phyloP scores from a whole-genome alignment of 2,797 vertebrate genomes.

The Avahi laniger region DNA sequence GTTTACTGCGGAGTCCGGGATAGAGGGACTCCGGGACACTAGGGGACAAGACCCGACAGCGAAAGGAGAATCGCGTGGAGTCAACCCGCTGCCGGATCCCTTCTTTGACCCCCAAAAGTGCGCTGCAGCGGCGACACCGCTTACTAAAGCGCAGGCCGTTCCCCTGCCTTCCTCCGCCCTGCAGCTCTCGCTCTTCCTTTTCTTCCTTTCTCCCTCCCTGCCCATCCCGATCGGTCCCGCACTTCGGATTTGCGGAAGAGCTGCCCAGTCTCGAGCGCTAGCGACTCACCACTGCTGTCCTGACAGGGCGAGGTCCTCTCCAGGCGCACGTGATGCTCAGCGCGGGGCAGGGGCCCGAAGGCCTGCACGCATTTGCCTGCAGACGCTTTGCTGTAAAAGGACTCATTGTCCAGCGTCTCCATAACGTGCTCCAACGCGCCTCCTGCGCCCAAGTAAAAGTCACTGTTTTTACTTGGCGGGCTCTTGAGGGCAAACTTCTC shows the following conservation, averaged over 20 bases:
- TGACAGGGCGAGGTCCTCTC: slow-evolving; percentile 92
- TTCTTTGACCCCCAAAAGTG: neutral
- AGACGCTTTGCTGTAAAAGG: slow-evolving; percentile 93
- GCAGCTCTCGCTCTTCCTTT: neutral
- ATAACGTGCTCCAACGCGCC: slow-evolving; percentile 94
- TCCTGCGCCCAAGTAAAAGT: slow-evolving; percentile 94
- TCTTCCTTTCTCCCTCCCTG: neutral
- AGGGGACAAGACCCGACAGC: rapidly evolving
- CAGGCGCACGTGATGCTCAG: slow-evolving; percentile 89
- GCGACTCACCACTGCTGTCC: slow-evolving; percentile 89
- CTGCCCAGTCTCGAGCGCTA: rapidly evolving
- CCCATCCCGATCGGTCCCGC: neutral
- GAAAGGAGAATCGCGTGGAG: neutral
- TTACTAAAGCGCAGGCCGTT: rapidly evolving
- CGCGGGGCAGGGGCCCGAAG: slow-evolving; percentile 90
- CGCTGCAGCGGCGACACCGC: rapidly evolving
- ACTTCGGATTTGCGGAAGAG: neutral
- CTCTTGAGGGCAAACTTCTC: slow-evolving; percentile 96
- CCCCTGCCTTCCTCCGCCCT: neutral
- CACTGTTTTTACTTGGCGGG: slow-evolving; percentile 90
- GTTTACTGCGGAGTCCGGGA: neutral
- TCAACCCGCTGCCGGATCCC: rapidly evolving
- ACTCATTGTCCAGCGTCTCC: slow-evolving; percentile 95
- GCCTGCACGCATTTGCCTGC: slow-evolving; percentile 91
- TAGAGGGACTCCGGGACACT: rapidly evolving